Evolutionary conservation across 2,888 invertebrate species (phyloP), one percentile per base, ranked within the genome.

Genomic region (Patella pellucida): DNA sequence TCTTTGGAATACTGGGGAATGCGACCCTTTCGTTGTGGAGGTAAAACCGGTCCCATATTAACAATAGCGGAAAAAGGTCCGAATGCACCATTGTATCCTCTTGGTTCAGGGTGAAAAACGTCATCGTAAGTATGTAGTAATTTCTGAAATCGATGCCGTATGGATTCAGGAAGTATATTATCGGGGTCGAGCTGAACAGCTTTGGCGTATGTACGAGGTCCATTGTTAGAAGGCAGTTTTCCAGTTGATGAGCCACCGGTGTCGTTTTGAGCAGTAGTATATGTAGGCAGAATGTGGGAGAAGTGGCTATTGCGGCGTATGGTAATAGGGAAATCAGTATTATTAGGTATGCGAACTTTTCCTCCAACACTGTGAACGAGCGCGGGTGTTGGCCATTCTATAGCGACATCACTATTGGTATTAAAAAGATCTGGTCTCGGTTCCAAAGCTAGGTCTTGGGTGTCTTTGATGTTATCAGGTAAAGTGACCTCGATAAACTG

Each of bases 1-100:
- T 84, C 78, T 4, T 78, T 68, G n/a, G 79, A 69, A 68, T 85
- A 83, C 51, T 81, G 81, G 5, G 84, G 83, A 3, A 82, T 50
- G 7, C 81, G 56, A 16, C 83, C 83, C 71, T 85, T 84, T 5
- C 81, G 69, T 73, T 82, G 83, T 7, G 84, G 82, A 14, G 82
- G 83, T 69, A 77, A 79, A 16, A 79, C 77, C 62, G 83, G 82
- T 52, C 83, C 82, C 84, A 82, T 79, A 71, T 79, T 81, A 19
- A 56, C 56, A 5, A 4, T 56, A n/a, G 56, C 56, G 16, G 56
- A n/a, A 19, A 56, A 56, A n/a, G 56, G 56, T 12, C 56, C 56
- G 14, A 56, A 56, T 19, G 56, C 56, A 4, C 56, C 56, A 56
- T 56, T 82, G 62, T 81, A 81, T 15, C 77, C 77, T 19, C 27